Conservation (phyloP, 1,140 invertebrate genomes). For the Hypsibius dujardini region DNA sequence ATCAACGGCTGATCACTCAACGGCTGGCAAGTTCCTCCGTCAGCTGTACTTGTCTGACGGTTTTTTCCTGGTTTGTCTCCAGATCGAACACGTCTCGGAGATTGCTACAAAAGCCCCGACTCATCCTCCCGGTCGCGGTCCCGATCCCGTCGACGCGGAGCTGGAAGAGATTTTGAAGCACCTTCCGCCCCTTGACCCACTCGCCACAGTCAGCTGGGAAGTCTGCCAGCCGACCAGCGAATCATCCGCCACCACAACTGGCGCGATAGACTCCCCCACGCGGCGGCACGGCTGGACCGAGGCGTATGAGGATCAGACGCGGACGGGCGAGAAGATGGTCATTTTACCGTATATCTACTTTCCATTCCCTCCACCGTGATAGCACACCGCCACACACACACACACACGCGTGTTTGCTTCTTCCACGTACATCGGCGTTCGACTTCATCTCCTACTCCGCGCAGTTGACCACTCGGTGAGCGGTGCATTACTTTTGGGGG, state of each 20-base stretch:
- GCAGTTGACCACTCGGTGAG: no score
- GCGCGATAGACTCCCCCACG: neutral
- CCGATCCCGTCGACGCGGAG: slow-evolving; percentile 4
- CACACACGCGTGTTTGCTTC: no score
- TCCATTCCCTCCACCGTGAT: slow-evolving; percentile 13
- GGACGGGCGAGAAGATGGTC: neutral
- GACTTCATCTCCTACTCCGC: no score
- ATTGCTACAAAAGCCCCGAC: neutral
- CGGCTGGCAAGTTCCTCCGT: no score
- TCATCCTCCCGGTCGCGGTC: neutral
- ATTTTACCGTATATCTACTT: slow-evolving; percentile 8
- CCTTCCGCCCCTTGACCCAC: neutral
- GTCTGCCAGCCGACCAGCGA: neutral
- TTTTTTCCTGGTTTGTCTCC: no score
- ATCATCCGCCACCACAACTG: neutral
- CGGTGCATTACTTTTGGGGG: no score
- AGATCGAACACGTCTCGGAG: no score
- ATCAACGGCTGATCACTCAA: no score
- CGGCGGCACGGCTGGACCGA: neutral
- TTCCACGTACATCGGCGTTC: no score
- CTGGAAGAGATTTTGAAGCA: neutral
- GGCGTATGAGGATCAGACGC: neutral
- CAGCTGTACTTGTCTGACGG: no score
- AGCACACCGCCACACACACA: no score
- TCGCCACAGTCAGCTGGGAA: neutral